A percentile compares a stretch with the other conserved stretches of the same genome.
These are phyloP conservation scores for Rhabdornis inornatus DNA, from an alignment of 2,113 vertebrate genomes.

Conservation along the genomic window DNA sequence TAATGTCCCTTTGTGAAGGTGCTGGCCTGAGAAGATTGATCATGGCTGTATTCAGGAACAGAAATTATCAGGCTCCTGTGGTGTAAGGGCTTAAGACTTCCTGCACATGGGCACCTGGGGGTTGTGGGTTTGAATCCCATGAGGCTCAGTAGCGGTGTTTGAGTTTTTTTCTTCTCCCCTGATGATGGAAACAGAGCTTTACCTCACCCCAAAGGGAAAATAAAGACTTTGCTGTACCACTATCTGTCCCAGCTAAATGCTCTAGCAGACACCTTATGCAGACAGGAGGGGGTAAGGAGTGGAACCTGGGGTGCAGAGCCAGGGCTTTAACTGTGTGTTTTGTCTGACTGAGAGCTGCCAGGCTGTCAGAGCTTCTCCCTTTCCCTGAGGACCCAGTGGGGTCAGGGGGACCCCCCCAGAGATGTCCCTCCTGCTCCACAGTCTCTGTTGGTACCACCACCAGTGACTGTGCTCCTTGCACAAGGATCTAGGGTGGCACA, in stretches of 20 bases:
- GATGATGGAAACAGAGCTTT: not conserved
- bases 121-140: constrained; percentile 20
- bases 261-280: rapidly evolving
- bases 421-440: not conserved
- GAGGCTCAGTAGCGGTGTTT: rapidly evolving
- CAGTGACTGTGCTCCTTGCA: not conserved
- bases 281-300: not conserved
- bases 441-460: not conserved
- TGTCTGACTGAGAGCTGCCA: not conserved
- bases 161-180: not conserved
- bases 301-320: not conserved
- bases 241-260: not conserved
- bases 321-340: rapidly evolving
- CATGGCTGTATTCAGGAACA: not conserved
- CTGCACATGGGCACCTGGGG: rapidly evolving
- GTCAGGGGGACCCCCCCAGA: not conserved
- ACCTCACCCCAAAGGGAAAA: not conserved
- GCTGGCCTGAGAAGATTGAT: not conserved
- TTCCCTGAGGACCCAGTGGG: not conserved
- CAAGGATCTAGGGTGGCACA: not conserved
- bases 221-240: not conserved
- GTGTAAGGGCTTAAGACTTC: not conserved
- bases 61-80: not conserved
- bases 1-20: not conserved
- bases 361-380: not conserved